Evolutionary conservation across 2,113 vertebrate genomes (phyloP), one percentile per base, ranked within the genome.

Genomic region (Ammodytes marinus): DNA sequence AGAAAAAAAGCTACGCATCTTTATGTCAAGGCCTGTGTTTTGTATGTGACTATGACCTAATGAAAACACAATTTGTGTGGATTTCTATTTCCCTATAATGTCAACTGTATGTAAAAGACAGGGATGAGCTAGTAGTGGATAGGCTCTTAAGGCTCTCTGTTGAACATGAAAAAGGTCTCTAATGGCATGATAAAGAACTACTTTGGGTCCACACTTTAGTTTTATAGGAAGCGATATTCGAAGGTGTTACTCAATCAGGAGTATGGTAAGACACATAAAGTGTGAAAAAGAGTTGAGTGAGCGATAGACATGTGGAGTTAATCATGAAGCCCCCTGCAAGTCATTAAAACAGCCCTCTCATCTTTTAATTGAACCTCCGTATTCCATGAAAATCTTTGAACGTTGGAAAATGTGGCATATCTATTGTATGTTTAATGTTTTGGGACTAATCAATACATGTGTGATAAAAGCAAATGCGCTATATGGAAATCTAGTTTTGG

Each of bases 341-440:
- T 90, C 60, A 83, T 87, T 84, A 87, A 83, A 43, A 6, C 67
- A 67, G 19, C 46, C 14, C 70, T 53, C 53, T 79, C 65, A 80
- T 86, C 66, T 86, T 78, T 88, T 86, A 86, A 91, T 75, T 80
- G 61, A 87, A 77, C 52, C 65, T 81, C 65, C 47, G 68, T 59
- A 70, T 77, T 86, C 79, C 5, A 70, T 61, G 72, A 59, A 71
- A 77, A 80, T 68, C 86, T 86, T 76, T 86, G 37, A 84, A 80
- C 47, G 1, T 15, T 17, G 54, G 58, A 4, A 43, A 65, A 76
- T 75, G 67, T 37, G 72, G 64, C 63, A 71, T 46, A 79, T 77
- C 55, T 71, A 49, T 66, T 70, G 53, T 54, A 69, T 84, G 83
- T 78, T 89, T 86, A 77, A 88, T 88, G 88, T 86, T 89, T 83